These are phyloP conservation scores for Argyresthia goedartella DNA, from an alignment of 2,888 invertebrate genomes.

Conservation along the genomic window DNA sequence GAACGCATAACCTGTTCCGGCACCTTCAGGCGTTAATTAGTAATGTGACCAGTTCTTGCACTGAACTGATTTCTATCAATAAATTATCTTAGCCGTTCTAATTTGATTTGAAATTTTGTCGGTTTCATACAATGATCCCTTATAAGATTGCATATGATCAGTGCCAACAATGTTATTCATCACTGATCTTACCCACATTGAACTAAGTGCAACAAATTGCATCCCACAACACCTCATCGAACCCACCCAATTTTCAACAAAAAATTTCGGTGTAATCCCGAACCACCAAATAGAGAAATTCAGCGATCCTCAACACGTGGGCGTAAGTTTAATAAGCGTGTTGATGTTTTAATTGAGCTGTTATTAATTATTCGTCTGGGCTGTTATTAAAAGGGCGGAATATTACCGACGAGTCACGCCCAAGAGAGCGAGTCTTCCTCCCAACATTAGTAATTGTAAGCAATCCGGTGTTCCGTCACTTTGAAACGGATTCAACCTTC, in stretches of 20 bases:
- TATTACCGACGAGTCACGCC: constrained; percentile 46
- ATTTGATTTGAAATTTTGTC: too few relatives aligned
- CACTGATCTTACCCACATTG: too few relatives aligned
- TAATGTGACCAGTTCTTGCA: not conserved
- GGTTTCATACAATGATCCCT: too few relatives aligned
- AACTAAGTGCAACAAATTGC: not conserved
- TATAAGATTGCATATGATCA: too few relatives aligned
- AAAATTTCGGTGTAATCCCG: not conserved
- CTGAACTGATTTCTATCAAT: too few relatives aligned
- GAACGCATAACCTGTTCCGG: constrained; percentile 60
- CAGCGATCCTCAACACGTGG: constrained; percentile 33
- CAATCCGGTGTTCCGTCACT: constrained; percentile 13
- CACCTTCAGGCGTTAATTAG: constrained; percentile 61
- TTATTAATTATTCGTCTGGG: constrained; percentile 58
- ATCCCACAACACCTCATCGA: not conserved
- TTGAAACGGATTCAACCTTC: constrained; percentile 15
- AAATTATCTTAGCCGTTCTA: too few relatives aligned
- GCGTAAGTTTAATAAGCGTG: constrained; percentile 37
- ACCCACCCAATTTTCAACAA: not conserved
- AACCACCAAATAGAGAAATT: not conserved
- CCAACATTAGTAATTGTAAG: not conserved
- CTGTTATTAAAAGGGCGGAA: constrained; percentile 60
- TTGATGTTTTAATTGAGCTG: constrained; percentile 63
- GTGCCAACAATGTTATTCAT: too few relatives aligned
- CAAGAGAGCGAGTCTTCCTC: constrained; percentile 25